Base-by-base conservation (phyloP, 2,888 invertebrate species). In the Lycaena phlaeas region DNA sequence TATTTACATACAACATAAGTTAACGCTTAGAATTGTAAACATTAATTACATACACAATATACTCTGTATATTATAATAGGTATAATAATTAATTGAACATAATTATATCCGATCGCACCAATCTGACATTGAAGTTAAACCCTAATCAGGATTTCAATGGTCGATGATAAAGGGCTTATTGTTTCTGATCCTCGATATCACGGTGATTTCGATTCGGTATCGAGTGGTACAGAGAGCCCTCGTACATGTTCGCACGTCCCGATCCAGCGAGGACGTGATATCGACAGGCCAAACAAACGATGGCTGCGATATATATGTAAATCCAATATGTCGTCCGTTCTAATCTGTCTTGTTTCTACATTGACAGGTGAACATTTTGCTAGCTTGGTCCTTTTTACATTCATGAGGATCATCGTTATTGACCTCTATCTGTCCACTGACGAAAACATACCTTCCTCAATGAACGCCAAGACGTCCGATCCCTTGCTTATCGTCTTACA, bases 161-260 rank as follows among this genome's bases (percentile, higher is more conserved):
- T 39, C 42, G 43, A 44, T 52, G 48, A 51, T 54, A 45, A 50
- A 54, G 50, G 44, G 50, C 44, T 46, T 48, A 50, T 54, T 54
- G 56, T 56, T 51, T 43, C 46, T 44, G 47, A 50, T 50, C 39
- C 50, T 54, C 45, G 48, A 49, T 49, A 49, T 45, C 46, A 50
- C 48, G 50, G 52, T 50, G 50, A 51, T 49, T 49, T 44, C 45
- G 49, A 54, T 55, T 52, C 51, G 50, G 41, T 49, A 52, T 57
- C 49, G 52, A 57, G 54, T 52, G 55, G 46, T 43, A 38, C 44
- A 37, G 43, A 55, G 55, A 44, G 51, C 48, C 38, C 56, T 57
- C 51, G 50, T 44, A 46, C 44, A 47, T 51, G 46, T 51, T 49
- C 53, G 45, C 49, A 47, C 48, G 49, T 50, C 43, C 48, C 39